Evolutionary conservation across 2,888 invertebrate genomes (phyloP).

Genomic region (Norana najaformis): DNA sequence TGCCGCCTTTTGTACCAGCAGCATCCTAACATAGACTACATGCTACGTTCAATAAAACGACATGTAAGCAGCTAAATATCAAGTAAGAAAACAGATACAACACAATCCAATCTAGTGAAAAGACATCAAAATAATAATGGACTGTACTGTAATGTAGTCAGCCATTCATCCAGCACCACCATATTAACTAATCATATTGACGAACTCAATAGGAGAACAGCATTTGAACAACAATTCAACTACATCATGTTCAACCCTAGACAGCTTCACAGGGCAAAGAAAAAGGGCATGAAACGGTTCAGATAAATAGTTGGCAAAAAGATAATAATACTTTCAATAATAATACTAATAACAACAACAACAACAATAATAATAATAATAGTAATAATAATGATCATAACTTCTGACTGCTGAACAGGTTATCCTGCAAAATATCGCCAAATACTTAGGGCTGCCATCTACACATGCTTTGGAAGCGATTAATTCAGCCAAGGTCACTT

Average conservation of each 20-base stretch:
- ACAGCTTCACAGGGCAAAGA: not conserved
- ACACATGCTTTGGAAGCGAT: too few relatives aligned
- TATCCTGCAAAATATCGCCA: too few relatives aligned
- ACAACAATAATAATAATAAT: not conserved
- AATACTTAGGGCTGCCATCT: too few relatives aligned
- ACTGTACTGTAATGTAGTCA: not conserved
- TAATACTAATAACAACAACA: not conserved
- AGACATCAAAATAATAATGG: not conserved
- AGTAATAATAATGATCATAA: too few relatives aligned
- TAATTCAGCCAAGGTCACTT: too few relatives aligned
- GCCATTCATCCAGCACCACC: too few relatives aligned
- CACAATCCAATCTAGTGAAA: not conserved
- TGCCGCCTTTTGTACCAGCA: not conserved
- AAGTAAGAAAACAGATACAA: not conserved
- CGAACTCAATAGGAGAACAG: not conserved
- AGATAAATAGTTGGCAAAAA: not conserved
- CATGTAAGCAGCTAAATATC: not conserved
- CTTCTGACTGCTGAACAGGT: too few relatives aligned
- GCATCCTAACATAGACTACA: not conserved
- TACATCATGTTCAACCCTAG: slow-evolving; percentile 2
- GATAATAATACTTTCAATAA: not conserved
- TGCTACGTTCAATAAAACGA: not conserved
- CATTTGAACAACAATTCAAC: not conserved
- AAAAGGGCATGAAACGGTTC: not conserved
- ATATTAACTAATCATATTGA: not conserved